A percentile compares a stretch with the other conserved stretches of the same genome.
Evolutionary conservation across 2,113 vertebrate genomes (phyloP).

Genomic region (Macquaria australasica): DNA sequence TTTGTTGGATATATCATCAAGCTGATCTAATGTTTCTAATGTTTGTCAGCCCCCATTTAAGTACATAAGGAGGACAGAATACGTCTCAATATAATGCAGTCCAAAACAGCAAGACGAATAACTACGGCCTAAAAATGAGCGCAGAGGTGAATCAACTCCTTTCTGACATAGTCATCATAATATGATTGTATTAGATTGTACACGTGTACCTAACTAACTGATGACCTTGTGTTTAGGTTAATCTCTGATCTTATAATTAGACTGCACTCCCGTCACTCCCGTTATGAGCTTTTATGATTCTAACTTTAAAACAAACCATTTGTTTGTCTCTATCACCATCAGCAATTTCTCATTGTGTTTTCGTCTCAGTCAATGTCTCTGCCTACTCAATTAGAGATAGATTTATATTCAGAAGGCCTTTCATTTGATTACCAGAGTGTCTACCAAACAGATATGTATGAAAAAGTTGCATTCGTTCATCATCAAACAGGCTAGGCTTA

Average conservation of each 20-base stretch:
- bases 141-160: not conserved
- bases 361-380: not conserved
- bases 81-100: not conserved
- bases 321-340: not conserved
- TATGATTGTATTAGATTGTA: not conserved
- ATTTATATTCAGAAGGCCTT: not conserved
- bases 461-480: not conserved
- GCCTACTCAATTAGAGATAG: not conserved
- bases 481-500: not conserved
- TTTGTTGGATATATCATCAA: not conserved
- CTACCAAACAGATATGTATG: not conserved
- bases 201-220: not conserved
- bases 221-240: not conserved
- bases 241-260: constrained; percentile 29
- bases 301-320: not conserved
- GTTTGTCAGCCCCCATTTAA: not conserved
- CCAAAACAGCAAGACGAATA: not conserved
- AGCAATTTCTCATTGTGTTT: not conserved
- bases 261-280: too few species aligned
- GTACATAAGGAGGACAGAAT: not conserved
- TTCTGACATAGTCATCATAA: not conserved
- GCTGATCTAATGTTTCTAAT: not conserved
- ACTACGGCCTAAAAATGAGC: not conserved
- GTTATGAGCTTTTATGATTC: constrained; percentile 5
- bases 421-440: not conserved